These are phyloP conservation scores for Ips nitidus DNA, from an alignment of 1,140 invertebrate genomes.

Conservation along the genomic window DNA sequence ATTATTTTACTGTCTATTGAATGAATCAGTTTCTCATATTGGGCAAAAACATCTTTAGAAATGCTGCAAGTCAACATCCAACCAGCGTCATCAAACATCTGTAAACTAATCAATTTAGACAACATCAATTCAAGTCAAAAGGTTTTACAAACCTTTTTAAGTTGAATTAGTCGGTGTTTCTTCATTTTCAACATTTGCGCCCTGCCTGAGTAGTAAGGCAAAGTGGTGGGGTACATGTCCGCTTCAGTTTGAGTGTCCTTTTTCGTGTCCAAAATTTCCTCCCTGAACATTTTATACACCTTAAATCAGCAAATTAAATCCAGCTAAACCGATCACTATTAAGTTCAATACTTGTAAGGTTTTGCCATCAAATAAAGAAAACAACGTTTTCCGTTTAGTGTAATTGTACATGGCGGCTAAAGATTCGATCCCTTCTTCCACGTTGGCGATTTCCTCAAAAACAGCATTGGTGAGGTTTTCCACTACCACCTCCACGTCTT, in stretches of 20 bases:
- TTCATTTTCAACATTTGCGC: conserved; percentile 65
- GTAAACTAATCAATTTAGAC: conserved; percentile 9
- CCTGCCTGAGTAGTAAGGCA: conserved; percentile 71
- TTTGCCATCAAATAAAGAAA: conserved; percentile 63
- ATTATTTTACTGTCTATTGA: conserved; percentile 67
- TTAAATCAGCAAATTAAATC: conserved; percentile 49
- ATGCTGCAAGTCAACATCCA: conserved; percentile 71
- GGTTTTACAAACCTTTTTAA: conserved; percentile 55
- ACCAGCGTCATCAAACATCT: conserved; percentile 67
- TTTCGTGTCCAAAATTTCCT: conserved; percentile 75
- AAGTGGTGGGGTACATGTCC: conserved; percentile 61
- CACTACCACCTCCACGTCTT: conserved; percentile 68
- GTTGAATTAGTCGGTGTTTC: conserved; percentile 61
- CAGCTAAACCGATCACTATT: no score
- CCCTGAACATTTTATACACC: conserved; percentile 74
- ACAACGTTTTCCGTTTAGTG: conserved; percentile 65
- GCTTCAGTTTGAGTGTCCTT: conserved; percentile 67
- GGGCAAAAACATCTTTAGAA: conserved; percentile 68
- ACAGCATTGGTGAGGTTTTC: conserved; percentile 70
- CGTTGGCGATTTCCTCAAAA: conserved; percentile 67
- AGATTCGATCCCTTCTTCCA: conserved; percentile 72
- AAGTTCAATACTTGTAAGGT: conserved; percentile 50
- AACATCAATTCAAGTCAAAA: not conserved
- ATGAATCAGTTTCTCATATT: conserved; percentile 64
- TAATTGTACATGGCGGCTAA: conserved; percentile 70